Percentiles rank a stretch among this genome's conserved stretches.
These are phyloP conservation scores for Bombyx huttoni DNA, from an alignment of 2,888 invertebrate genomes.

Conservation along the genomic window DNA sequence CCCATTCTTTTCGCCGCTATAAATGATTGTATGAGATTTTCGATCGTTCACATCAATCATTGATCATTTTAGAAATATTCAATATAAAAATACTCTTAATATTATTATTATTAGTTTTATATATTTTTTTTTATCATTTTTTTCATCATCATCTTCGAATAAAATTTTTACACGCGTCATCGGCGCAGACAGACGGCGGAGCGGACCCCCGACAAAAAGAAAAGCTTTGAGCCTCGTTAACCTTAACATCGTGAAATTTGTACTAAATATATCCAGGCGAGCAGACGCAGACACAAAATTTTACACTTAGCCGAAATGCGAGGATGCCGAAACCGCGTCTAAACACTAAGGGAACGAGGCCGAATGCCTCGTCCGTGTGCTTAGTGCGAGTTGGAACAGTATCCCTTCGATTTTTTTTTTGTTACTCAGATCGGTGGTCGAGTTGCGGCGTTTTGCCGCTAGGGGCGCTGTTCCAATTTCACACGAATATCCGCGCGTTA, in stretches of 20 bases:
- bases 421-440: no score
- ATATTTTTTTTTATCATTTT: no score
- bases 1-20: conserved; percentile 64
- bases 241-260: conserved; percentile 73
- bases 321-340: conserved; percentile 71
- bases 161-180: conserved; percentile 70
- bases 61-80: conserved; percentile 68
- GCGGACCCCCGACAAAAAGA: conserved; percentile 53
- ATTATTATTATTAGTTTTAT: no score
- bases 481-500: conserved; percentile 7
- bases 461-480: no score
- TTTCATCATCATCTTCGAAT: conserved; percentile 36
- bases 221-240: conserved; percentile 72
- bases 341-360: conserved; percentile 43
- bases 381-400: no score
- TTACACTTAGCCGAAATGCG: conserved; percentile 72
- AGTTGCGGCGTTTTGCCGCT: no score
- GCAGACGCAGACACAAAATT: conserved; percentile 55
- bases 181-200: conserved; percentile 38
- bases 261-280: conserved; percentile 70
- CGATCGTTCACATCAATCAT: conserved; percentile 61
- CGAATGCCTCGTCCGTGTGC: no score
- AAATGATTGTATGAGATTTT: conserved; percentile 69
- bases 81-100: conserved; percentile 75
- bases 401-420: no score